These are phyloP conservation scores for Nemopilema nomurai DNA, from an alignment of 30 jellyfish, hydroid and myxozoan genomes.

Conservation along the genomic window DNA sequence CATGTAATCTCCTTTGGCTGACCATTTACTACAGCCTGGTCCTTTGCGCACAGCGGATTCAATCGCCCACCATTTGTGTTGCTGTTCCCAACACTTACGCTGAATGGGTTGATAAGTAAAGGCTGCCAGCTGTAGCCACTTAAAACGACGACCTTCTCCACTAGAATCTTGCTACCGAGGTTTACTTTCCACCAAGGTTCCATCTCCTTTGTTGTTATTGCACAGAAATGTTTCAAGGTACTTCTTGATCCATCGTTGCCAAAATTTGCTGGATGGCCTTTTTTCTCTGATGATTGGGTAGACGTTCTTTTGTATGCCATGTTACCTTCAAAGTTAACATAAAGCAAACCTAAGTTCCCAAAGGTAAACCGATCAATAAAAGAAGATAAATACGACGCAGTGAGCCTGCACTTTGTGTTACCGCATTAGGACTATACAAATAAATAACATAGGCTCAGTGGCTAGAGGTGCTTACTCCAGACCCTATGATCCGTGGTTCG, in stretches of 20 bases:
- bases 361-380: background rate
- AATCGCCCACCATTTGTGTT: background rate
- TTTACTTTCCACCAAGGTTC: background rate
- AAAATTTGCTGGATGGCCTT: background rate
- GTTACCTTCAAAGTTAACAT: too few species aligned
- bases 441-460: too few species aligned
- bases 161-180: background rate
- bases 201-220: background rate
- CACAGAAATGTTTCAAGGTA: background rate
- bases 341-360: background rate
- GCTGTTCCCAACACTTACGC: background rate
- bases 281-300: background rate
- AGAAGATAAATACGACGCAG: too few species aligned
- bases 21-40: background rate
- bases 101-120: background rate
- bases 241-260: slow-evolving; percentile 2
- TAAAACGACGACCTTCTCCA: background rate
- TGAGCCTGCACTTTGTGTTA: too few species aligned
- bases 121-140: background rate
- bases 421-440: too few species aligned
- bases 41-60: background rate
- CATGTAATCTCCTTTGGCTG: background rate
- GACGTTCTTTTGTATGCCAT: background rate
- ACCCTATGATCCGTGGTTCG: too few species aligned
- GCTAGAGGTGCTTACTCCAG: too few species aligned